A percentile compares a stretch with the other conserved stretches of the same genome.
These are phyloP conservation scores for Augochlorella aurata DNA, from an alignment of 2,888 invertebrate genomes.

Conservation along the genomic window DNA sequence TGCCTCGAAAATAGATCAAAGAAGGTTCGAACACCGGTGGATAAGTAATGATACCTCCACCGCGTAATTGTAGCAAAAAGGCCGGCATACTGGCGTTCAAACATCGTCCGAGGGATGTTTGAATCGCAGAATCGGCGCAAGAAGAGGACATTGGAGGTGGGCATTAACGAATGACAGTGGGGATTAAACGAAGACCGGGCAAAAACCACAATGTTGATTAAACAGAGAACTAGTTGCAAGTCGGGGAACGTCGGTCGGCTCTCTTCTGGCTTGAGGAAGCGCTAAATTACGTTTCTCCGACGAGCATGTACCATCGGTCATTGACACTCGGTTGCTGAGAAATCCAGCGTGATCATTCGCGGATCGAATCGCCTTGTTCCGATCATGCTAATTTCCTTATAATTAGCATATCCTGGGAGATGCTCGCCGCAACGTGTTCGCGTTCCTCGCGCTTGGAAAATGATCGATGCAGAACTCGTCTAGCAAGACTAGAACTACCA, in stretches of 20 bases:
- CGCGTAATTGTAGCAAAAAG: constrained; percentile 1
- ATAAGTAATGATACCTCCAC: constrained; percentile 1
- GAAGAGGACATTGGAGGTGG: not conserved
- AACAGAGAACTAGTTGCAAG: constrained; percentile 5
- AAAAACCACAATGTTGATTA: constrained; percentile 22
- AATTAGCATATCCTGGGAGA: constrained; percentile 66
- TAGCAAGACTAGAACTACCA: constrained; percentile 65
- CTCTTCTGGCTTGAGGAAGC: not conserved
- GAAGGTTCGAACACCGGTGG: not conserved
- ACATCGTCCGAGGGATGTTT: constrained; percentile 4
- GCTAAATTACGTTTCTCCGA: not conserved
- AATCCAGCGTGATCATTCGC: not conserved
- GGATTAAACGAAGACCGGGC: not conserved
- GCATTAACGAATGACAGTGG: constrained; percentile 1
- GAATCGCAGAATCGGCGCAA: not conserved
- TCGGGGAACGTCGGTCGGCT: not conserved
- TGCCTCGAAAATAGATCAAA: constrained; percentile 3
- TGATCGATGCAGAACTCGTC: constrained; percentile 65
- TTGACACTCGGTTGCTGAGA: constrained; percentile 3
- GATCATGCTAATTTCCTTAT: constrained; percentile 61
- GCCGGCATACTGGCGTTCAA: not conserved
- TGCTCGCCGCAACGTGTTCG: constrained; percentile 4
- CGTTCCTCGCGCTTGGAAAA: constrained; percentile 46
- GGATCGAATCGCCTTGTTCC: not conserved
- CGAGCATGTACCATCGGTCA: constrained; percentile 11